Evolutionary conservation across 2,797 vertebrate species (phyloP), one percentile per base, ranked within the genome.

Genomic region (Emydoidea blandingii): DNA sequence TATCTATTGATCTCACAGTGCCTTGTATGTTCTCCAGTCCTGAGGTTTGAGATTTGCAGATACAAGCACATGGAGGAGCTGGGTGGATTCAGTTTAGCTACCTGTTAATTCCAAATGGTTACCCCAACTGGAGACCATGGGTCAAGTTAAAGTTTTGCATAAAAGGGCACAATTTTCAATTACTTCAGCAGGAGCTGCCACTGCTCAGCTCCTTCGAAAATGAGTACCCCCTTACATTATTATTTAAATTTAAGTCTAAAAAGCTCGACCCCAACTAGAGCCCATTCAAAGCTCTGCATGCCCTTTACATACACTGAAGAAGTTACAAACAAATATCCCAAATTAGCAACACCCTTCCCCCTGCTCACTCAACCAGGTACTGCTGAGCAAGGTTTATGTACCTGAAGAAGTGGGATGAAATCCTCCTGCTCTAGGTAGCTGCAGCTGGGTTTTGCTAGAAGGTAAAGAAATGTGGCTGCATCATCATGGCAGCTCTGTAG

Each of bases 401-500:
- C 99, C 99, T 99, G 99, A 97, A 99, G 98, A 53, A 99, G 98
- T 41, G 99, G 99, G 98, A 99, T 99, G 95, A 99, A 99, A 97
- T 99, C 99, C 95, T 99, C 99, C 97, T 99, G 99, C 96, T 99
- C 99, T 81, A 99, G 98, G 97, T 98, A 99, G 95, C 95, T 99
- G 97, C 98, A 99, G 98, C 98, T 97, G 19, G 99, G 99, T 97
- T 99, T 99, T 31, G 99, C 98, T 31, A 99, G 97, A 96, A 99
- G 98, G 97, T 96, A 98, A n/a, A 99, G 98, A 97, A 99, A 99
- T 97, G 98, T 99, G 47, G 99, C 99, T 47, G 99, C 98, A 94
- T 99, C 99, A 23, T 99, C 99, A 18, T 99, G 99, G 98, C 99
- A 99, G 97, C 97, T 99, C 97, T 98, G 98, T 83, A 99, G 98